Percentiles rank a stretch among this genome's conserved stretches.
These are phyloP conservation scores for Sphaerophoria rueppellii DNA, from an alignment of 2,888 invertebrate species.

Conservation along the genomic window DNA sequence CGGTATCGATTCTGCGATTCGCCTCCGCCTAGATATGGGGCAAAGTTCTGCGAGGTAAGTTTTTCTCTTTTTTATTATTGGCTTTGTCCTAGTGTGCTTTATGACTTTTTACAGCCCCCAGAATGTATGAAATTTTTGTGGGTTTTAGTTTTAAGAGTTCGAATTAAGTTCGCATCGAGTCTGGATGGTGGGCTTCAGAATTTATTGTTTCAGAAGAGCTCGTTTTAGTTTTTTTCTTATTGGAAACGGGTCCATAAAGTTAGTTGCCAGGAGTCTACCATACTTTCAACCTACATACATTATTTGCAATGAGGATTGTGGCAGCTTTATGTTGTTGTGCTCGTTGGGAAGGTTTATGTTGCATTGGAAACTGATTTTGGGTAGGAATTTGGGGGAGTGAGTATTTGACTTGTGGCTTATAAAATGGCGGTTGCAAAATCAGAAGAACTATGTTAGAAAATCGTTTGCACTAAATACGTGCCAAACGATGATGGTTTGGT, in stretches of 20 bases:
- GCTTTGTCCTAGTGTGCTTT: neutral
- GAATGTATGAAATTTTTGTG: constrained; percentile 24
- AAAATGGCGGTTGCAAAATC: neutral
- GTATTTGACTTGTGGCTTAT: constrained; percentile 33
- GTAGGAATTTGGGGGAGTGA: neutral
- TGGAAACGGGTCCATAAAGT: constrained; percentile 1
- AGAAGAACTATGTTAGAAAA: constrained; percentile 18
- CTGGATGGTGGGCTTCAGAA: constrained; percentile 32
- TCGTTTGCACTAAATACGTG: constrained; percentile 32
- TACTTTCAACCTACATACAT: constrained; percentile 17
- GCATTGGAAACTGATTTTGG: constrained; percentile 32
- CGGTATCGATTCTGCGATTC: constrained; percentile 94
- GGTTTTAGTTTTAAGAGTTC: constrained; percentile 2
- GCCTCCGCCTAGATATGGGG: constrained; percentile 93
- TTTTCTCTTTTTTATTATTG: neutral
- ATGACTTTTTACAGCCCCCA: neutral
- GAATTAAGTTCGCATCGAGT: constrained; percentile 1
- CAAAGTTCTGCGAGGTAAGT: constrained; percentile 92
- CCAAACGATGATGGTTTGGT: constrained; percentile 18
- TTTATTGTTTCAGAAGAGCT: constrained; percentile 35
- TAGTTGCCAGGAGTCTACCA: constrained; percentile 13
- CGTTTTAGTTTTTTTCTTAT: constrained; percentile 12
- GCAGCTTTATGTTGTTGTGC: constrained; percentile 13
- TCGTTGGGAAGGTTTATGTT: neutral
- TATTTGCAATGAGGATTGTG: constrained; percentile 34